Conservation (phyloP, 2,888 invertebrate genomes). For the Ctena decussata region DNA sequence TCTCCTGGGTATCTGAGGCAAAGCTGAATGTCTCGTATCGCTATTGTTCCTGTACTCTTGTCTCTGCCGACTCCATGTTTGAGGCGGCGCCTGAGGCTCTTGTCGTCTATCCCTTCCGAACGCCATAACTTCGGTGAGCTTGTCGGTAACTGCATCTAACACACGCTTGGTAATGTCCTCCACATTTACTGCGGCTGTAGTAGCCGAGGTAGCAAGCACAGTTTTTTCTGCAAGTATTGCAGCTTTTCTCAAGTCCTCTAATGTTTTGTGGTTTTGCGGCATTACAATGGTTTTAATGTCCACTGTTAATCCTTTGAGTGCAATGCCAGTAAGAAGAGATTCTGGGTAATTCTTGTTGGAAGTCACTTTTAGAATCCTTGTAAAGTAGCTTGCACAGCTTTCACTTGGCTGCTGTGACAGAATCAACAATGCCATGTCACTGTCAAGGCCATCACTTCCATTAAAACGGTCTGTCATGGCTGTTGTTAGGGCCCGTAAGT, state of each 20-base stretch:
- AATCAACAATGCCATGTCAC: neutral
- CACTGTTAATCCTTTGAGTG: neutral
- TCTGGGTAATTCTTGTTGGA: neutral
- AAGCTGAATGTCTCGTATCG: neutral
- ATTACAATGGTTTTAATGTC: neutral
- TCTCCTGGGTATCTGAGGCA: neutral
- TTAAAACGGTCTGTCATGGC: slow-evolving; percentile 8
- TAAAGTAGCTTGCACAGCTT: neutral
- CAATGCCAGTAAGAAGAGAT: neutral
- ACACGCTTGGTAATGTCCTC: too few relatives aligned
- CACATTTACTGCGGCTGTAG: too few relatives aligned
- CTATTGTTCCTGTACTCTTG: neutral
- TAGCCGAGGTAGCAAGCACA: neutral
- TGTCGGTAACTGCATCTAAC: too few relatives aligned
- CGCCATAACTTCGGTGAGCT: neutral
- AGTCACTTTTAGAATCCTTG: neutral
- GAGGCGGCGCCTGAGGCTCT: neutral
- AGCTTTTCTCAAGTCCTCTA: neutral
- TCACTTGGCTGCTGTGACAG: neutral
- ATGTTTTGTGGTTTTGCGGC: neutral
- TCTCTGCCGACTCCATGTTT: neutral
- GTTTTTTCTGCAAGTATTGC: neutral
- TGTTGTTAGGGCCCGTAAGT: neutral
- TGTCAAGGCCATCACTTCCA: slow-evolving; percentile 13
- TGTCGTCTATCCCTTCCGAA: neutral